Conservation (phyloP, 2,113 vertebrate genomes). For the Hypanus sabinus region DNA sequence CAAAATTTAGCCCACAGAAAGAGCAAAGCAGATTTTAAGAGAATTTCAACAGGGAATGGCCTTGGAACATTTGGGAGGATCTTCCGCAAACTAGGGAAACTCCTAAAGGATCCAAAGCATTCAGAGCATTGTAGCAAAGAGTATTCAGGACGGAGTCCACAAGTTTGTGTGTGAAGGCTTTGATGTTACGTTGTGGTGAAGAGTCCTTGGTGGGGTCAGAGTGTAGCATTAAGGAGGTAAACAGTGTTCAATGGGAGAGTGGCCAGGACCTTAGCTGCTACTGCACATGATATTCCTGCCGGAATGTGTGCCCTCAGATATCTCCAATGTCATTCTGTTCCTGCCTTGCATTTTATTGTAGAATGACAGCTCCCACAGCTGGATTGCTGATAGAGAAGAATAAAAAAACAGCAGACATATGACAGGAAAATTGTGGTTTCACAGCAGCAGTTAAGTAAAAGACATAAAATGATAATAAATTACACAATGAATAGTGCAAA, state of each 20-base stretch:
- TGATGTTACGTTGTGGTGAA: not conserved
- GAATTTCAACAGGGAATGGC: not conserved
- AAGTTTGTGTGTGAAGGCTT: not conserved
- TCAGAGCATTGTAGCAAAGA: not conserved
- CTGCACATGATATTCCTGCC: not conserved
- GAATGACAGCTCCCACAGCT: not conserved
- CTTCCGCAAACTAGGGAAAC: not conserved
- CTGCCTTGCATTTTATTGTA: not conserved
- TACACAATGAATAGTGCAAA: no score
- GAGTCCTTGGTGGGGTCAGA: not conserved
- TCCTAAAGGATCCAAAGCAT: not conserved
- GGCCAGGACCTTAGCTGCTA: no score
- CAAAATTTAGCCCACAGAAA: no score
- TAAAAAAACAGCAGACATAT: no score
- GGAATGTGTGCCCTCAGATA: not conserved
- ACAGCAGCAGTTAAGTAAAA: no score
- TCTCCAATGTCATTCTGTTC: not conserved
- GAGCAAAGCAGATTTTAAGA: not conserved
- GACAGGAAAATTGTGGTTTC: no score
- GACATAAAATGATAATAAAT: no score
- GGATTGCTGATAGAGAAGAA: not conserved
- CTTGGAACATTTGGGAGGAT: not conserved
- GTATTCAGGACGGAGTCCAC: not conserved
- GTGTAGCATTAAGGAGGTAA: not conserved
- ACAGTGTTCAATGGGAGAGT: not conserved